Evolutionary conservation across 2,888 invertebrate genomes (phyloP).

Genomic region (Bimastos eiseni): DNA sequence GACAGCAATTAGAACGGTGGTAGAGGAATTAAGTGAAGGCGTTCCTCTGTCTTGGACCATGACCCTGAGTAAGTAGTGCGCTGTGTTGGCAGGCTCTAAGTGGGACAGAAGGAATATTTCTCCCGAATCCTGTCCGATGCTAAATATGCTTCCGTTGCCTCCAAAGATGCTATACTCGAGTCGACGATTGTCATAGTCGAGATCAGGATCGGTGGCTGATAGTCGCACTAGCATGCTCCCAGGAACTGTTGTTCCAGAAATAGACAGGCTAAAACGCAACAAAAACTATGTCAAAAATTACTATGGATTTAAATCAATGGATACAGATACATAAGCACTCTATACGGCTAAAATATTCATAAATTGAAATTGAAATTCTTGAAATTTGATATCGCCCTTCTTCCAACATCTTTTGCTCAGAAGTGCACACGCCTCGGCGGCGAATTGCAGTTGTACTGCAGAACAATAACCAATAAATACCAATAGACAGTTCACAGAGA

Average conservation of each 20-base stretch:
- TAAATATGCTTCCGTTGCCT: slow-evolving; percentile 84
- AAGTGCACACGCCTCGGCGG: too few species aligned
- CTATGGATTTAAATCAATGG: too few species aligned
- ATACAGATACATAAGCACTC: too few species aligned
- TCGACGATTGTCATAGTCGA: slow-evolving; percentile 79
- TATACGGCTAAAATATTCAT: too few species aligned
- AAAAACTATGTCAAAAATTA: neutral
- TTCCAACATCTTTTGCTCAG: too few species aligned
- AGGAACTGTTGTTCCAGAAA: slow-evolving; percentile 33
- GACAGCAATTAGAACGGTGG: slow-evolving; percentile 68
- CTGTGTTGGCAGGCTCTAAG: slow-evolving; percentile 35
- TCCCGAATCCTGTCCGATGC: slow-evolving; percentile 75
- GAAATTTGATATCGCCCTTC: too few species aligned
- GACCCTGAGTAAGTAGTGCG: slow-evolving; percentile 35
- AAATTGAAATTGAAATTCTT: too few species aligned
- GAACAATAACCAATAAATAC: too few species aligned
- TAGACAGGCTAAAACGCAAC: neutral
- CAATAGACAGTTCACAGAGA: too few species aligned
- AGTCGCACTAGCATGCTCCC: slow-evolving; percentile 37
- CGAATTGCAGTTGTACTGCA: too few species aligned
- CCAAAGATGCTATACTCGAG: slow-evolving; percentile 71
- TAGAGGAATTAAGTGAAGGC: slow-evolving; percentile 61
- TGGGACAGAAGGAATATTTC: slow-evolving; percentile 37
- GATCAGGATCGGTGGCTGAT: slow-evolving; percentile 80
- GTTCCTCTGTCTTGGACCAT: slow-evolving; percentile 41